Percentiles rank a stretch among this genome's conserved stretches.
These are phyloP conservation scores for Catotricha subobsoleta DNA, from an alignment of 2,888 invertebrate genomes.

Conservation along the genomic window DNA sequence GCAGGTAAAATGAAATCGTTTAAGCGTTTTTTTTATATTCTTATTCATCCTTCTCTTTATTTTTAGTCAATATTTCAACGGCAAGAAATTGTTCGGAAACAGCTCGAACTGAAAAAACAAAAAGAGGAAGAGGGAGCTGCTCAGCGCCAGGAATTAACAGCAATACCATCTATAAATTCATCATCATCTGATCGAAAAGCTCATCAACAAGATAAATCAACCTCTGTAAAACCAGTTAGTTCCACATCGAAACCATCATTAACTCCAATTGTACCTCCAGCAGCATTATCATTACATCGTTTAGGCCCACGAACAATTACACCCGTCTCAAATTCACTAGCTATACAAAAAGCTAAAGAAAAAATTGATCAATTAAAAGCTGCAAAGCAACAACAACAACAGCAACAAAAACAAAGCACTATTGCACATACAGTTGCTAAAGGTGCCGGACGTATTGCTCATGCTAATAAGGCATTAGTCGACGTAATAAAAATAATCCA, in stretches of 20 bases:
- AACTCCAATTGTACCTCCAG: constrained; percentile 16
- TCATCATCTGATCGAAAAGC: constrained; percentile 7
- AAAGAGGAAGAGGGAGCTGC: constrained; percentile 12
- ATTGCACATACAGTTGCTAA: constrained; percentile 51
- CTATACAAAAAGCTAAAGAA: constrained; percentile 51
- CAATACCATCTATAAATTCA: constrained; percentile 13
- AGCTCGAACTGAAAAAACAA: constrained; percentile 16
- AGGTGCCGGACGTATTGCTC: constrained; percentile 45
- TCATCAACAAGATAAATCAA: background rate
- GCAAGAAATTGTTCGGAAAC: constrained; percentile 20
- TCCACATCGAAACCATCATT: constrained; percentile 16
- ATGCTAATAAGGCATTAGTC: constrained; percentile 32
- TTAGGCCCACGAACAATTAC: constrained; percentile 39
- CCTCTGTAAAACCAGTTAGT: background rate
- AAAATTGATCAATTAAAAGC: constrained; percentile 36
- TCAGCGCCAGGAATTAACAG: background rate
- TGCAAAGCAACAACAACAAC: constrained; percentile 15
- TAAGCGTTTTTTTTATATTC: constrained; percentile 22
- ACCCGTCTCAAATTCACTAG: constrained; percentile 59
- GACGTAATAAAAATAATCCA: constrained; percentile 22
- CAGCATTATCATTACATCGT: constrained; percentile 1
- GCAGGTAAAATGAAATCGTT: constrained; percentile 29
- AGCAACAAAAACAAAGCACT: constrained; percentile 29
- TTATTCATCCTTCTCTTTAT: constrained; percentile 1
- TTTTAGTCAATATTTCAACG: constrained; percentile 22